Conservation (phyloP, 2,888 invertebrate genomes). For the Drosophila aldrichi region DNA sequence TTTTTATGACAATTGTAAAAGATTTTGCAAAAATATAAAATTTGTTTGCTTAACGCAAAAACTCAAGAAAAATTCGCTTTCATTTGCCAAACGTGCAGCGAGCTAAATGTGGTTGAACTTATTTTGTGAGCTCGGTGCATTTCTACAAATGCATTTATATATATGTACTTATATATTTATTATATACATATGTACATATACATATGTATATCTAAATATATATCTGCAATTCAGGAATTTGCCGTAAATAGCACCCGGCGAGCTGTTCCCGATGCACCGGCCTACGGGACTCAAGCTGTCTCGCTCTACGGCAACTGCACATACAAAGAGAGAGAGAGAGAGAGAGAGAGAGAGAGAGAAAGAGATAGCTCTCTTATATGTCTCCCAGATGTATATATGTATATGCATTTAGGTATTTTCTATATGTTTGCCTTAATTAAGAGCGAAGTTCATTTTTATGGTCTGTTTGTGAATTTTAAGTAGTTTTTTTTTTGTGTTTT, state of each 20-base stretch:
- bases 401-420: background rate
- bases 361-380: conserved; percentile 25
- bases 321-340: background rate
- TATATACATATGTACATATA: conserved; percentile 20
- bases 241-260: conserved; percentile 71
- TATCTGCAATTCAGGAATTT: conserved; percentile 68
- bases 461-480: conserved; percentile 26
- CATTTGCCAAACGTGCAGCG: conserved; percentile 28
- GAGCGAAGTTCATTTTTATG: conserved; percentile 25
- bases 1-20: conserved; percentile 9
- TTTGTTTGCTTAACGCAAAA: background rate
- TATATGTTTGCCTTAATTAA: conserved; percentile 26
- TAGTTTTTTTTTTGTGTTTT: conserved; percentile 13
- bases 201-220: conserved; percentile 42
- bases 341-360: background rate
- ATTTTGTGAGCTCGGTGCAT: conserved; percentile 10
- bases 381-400: conserved; percentile 17
- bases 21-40: conserved; percentile 16
- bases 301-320: conserved; percentile 19
- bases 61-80: conserved; percentile 43
- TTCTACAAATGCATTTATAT: conserved; percentile 27
- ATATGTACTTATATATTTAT: conserved; percentile 3
- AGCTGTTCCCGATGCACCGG: conserved; percentile 40
- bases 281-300: background rate
- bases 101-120: conserved; percentile 12